These are phyloP conservation scores for Echeneis naucrates DNA, from an alignment of 2,797 vertebrate species.

Conservation along the genomic window DNA sequence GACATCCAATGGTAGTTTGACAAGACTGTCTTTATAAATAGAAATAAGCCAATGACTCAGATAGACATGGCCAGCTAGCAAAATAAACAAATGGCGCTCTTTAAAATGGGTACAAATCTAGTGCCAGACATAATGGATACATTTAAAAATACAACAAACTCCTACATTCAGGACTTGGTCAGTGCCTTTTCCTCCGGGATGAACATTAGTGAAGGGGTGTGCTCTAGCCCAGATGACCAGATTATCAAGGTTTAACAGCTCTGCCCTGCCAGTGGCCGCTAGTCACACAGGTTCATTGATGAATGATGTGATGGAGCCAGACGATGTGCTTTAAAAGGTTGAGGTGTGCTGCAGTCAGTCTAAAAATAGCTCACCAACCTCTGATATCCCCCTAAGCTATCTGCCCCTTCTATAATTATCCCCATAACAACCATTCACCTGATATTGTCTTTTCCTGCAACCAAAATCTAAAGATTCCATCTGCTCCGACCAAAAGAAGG, in stretches of 20 bases:
- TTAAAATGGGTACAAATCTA: constrained; percentile 1
- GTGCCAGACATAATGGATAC: not conserved
- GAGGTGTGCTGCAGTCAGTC: constrained; percentile 68
- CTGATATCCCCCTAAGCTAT: constrained; percentile 70
- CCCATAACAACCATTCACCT: constrained; percentile 79
- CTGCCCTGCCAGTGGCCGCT: constrained; percentile 18
- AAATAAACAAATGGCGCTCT: constrained; percentile 7
- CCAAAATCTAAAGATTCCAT: constrained; percentile 60
- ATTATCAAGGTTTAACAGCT: constrained; percentile 61
- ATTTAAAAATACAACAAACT: not conserved
- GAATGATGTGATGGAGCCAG: constrained; percentile 58
- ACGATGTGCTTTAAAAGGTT: constrained; percentile 77
- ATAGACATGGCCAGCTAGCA: not conserved
- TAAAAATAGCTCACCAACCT: constrained; percentile 78
- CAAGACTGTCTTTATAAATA: not conserved
- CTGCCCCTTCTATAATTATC: constrained; percentile 78
- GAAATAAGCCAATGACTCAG: constrained; percentile 5
- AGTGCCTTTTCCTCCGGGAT: constrained; percentile 28
- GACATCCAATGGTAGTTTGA: not conserved
- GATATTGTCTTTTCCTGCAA: constrained; percentile 63
- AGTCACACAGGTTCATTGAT: constrained; percentile 54
- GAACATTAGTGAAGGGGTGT: constrained; percentile 59
- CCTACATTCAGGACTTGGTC: not conserved
- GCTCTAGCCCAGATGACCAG: constrained; percentile 44
- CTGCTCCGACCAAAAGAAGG: constrained; percentile 36